Base-by-base conservation (phyloP, 2,113 vertebrate genomes). In the Acinonyx jubatus region DNA sequence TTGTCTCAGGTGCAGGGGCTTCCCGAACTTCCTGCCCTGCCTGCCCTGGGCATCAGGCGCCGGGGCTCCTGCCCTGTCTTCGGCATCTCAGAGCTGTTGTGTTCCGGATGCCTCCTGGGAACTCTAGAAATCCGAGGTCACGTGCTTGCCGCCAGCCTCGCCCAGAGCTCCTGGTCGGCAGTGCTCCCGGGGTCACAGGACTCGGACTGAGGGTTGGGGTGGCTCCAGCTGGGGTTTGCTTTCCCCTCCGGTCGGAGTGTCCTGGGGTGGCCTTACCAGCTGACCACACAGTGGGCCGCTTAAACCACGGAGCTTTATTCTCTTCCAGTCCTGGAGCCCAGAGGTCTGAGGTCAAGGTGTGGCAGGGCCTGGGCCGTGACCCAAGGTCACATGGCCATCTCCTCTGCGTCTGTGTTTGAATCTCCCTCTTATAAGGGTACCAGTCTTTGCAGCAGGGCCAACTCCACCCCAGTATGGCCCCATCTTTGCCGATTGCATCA, bases 241-340 rank as follows among this genome's bases (percentile, higher is more conserved):
- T 15, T 14, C 27, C 5, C 38, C 6, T 48, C 7, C 1, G 1
- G 31, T 8, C 38, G 31, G 16, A 63, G 8, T 8, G 21, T 61
- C 36, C 68, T 0, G 0, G 14, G 23, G 4, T 0, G 0, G 52
- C 36, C 10, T 1, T 63, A 15, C n/a, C 16, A 52, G n/a, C 19
- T 57, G 41, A 9, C 29, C 12, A 9, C 50, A 36, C 0, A 4
- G 52, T 33, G 14, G 45, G 52, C 1, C 1, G 1, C 36, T 76
- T 15, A 61, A 48, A 16, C 25, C 63, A 5, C 71, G 52, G 66
- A 31, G 52, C 29, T 92, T 52, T 4, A 4, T 13, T 18, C 14
- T 33, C 80, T 91, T 61, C 10, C 2, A 0, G 57, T 38, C 27
- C 45, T 45, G 27, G 80, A 90, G 61, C 15, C 55, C 66, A 15